Conservation (phyloP, 2,113 vertebrate species). For the Circaetus cinerascens region DNA sequence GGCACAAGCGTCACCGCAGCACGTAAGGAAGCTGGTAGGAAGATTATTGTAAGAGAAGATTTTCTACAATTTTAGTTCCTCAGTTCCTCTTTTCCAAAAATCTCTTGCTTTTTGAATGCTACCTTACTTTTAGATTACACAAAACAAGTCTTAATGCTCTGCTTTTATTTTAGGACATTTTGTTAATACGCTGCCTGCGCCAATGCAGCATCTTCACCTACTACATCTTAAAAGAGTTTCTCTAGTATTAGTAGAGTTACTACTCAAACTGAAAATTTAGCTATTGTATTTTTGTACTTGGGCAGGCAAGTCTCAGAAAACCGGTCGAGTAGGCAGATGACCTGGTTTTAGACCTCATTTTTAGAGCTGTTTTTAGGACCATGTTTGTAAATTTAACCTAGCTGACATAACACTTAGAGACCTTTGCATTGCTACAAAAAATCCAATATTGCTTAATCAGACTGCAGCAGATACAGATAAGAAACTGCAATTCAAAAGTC, state of each 20-base stretch:
- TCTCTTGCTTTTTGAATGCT: not conserved
- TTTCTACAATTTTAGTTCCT: not conserved
- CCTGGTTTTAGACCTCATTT: not conserved
- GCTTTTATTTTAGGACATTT: not conserved
- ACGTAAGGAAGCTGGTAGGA: not conserved
- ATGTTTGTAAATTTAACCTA: not conserved
- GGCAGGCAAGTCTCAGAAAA: not conserved
- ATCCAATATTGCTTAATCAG: not conserved
- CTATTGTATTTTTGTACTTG: not conserved
- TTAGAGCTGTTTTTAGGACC: not conserved
- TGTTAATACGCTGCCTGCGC: accelerated
- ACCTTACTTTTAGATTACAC: not conserved
- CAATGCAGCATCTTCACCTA: not conserved
- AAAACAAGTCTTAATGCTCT: not conserved
- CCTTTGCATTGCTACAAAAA: not conserved
- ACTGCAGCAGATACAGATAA: not conserved
- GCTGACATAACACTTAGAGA: not conserved
- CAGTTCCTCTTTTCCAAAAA: not conserved
- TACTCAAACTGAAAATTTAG: not conserved
- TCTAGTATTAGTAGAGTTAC: not conserved
- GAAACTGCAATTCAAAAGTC: not conserved
- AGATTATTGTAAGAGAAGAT: not conserved
- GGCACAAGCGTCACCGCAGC: not conserved
- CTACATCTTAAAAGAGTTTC: not conserved
- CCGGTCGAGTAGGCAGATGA: not conserved